Conservation (phyloP, 1,140 invertebrate genomes). For the Dreissena rostriformis region DNA sequence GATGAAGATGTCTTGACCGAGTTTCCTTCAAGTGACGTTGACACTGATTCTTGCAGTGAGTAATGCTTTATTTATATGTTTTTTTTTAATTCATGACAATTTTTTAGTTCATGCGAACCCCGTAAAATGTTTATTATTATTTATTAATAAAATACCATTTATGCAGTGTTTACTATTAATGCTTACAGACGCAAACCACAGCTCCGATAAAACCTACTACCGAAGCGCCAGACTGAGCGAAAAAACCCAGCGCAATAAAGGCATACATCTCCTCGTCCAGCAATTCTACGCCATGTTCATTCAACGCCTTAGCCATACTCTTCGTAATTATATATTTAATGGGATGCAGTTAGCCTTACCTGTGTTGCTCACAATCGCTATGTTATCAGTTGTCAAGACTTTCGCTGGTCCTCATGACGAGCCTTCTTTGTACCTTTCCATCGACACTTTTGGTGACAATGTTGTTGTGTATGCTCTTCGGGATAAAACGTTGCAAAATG, state of each 20-base stretch:
- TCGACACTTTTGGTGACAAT: conserved; percentile 68
- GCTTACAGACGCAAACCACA: neutral
- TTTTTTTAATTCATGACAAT: too few species aligned
- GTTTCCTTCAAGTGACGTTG: too few species aligned
- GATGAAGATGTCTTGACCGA: too few species aligned
- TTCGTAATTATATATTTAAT: conserved; percentile 77
- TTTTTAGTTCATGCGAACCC: too few species aligned
- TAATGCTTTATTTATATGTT: too few species aligned
- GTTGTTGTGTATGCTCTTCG: too few species aligned
- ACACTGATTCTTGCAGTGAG: too few species aligned
- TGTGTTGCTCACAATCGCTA: conserved; percentile 78
- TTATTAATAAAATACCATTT: too few species aligned
- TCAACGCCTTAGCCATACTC: conserved; percentile 79
- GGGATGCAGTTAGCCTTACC: conserved; percentile 80
- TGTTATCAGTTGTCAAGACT: conserved; percentile 78
- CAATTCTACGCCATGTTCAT: conserved; percentile 81
- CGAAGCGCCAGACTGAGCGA: conserved; percentile 19
- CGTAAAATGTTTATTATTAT: too few species aligned
- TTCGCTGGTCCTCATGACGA: conserved; percentile 76
- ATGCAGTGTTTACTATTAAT: too few species aligned
- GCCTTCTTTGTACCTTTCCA: conserved; percentile 71
- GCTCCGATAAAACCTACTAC: neutral
- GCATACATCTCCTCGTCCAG: conserved; percentile 66
- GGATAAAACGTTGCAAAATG: conserved; percentile 67
- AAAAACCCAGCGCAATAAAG: conserved; percentile 56